These are phyloP conservation scores for Silurus meridionalis DNA, from an alignment of 2,113 vertebrate species.

Conservation along the genomic window DNA sequence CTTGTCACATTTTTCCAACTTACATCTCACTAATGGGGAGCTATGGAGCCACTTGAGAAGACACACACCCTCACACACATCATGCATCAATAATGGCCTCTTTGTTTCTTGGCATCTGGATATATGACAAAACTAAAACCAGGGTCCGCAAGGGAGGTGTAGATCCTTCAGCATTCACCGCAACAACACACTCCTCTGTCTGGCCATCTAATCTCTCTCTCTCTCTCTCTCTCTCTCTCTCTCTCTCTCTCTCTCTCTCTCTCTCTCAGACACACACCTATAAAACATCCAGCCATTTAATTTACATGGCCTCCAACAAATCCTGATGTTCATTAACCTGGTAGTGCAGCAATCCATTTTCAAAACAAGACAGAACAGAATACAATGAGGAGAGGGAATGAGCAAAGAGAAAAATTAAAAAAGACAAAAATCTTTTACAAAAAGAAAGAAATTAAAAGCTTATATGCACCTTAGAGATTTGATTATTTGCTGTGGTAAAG, in stretches of 20 bases:
- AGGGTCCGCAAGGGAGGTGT: conserved; percentile 46
- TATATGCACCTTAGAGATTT: not conserved
- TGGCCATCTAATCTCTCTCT: conserved; percentile 45
- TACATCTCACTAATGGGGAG: conserved; percentile 42
- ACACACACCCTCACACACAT: conserved; percentile 38
- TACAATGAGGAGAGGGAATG: not conserved
- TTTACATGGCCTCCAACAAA: conserved; percentile 17
- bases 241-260: conserved; percentile 7
- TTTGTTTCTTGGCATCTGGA: conserved; percentile 45
- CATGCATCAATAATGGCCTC: conserved; percentile 44
- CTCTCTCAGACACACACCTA: conserved; percentile 9
- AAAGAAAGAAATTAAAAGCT: not conserved
- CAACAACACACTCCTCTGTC: conserved; percentile 49
- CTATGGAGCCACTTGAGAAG: conserved; percentile 49
- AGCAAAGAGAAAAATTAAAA: not conserved
- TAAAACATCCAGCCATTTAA: conserved; percentile 23
- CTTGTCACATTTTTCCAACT: conserved; percentile 47
- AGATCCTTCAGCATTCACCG: conserved; percentile 44
- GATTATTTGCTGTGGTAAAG: not conserved
- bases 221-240: not conserved
- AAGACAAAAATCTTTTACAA: not conserved
- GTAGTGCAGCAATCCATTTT: conserved; percentile 11
- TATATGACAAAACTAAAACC: conserved; percentile 34
- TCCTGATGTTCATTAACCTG: conserved; percentile 30
- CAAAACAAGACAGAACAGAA: conserved; percentile 6